These are phyloP conservation scores for Zaprionus taronus DNA, from an alignment of 1,140 invertebrate genomes.

Conservation along the genomic window DNA sequence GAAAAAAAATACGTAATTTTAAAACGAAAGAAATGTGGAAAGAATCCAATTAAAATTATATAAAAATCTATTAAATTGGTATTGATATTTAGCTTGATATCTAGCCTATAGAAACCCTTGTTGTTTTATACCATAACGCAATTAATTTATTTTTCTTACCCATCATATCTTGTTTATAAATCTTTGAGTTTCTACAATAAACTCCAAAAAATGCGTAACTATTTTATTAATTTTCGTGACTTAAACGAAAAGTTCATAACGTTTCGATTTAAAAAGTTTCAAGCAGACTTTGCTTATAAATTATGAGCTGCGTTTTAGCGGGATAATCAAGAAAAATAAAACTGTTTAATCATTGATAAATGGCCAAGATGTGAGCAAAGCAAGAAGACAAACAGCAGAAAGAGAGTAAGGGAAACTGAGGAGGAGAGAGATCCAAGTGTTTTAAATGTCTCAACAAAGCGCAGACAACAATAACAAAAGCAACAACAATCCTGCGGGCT, in stretches of 20 bases:
- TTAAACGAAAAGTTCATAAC: neutral
- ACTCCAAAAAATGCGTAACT: neutral
- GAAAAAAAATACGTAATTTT: neutral
- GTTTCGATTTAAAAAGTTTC: slow-evolving; percentile 10
- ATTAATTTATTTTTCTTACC: too few species aligned
- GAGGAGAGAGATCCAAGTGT: slow-evolving; percentile 22
- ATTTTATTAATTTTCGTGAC: neutral
- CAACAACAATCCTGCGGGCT: slow-evolving; percentile 51
- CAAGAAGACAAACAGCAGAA: neutral
- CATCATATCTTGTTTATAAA: neutral
- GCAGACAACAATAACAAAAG: slow-evolving; percentile 20
- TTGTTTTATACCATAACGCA: too few species aligned
- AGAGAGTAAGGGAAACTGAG: neutral
- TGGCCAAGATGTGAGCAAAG: slow-evolving; percentile 11
- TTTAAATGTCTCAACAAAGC: slow-evolving; percentile 53
- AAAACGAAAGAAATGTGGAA: neutral
- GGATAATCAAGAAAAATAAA: slow-evolving; percentile 40
- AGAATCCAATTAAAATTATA: neutral
- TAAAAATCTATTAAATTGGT: too few species aligned
- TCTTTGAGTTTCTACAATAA: neutral
- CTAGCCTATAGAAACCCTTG: too few species aligned
- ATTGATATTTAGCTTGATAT: too few species aligned
- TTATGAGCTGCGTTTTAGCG: slow-evolving; percentile 29
- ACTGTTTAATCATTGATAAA: slow-evolving; percentile 52
- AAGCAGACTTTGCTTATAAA: slow-evolving; percentile 8